phyloP scores from a whole-genome alignment of 2,113 vertebrate species.

The Lethenteron camtschaticum region DNA sequence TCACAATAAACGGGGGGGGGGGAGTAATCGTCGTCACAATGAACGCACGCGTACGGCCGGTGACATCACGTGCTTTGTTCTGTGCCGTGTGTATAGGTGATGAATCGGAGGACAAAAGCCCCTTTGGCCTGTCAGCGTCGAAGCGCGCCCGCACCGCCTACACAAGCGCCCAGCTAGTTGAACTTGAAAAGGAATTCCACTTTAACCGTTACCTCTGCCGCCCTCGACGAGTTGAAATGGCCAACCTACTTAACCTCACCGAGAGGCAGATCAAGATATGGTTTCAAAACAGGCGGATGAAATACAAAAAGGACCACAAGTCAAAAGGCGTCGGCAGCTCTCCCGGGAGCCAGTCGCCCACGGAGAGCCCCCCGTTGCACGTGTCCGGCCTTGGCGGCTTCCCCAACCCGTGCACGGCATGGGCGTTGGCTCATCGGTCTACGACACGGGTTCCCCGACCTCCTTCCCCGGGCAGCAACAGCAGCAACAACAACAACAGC shows the following conservation, averaged over 20 bases:
- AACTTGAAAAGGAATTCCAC: slow-evolving; percentile 97
- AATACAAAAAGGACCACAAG: slow-evolving; percentile 98
- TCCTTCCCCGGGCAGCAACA: neutral
- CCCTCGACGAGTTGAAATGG: slow-evolving; percentile 85
- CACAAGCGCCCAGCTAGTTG: slow-evolving; percentile 94
- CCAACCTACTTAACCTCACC: slow-evolving; percentile 83
- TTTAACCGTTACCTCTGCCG: slow-evolving; percentile 97
- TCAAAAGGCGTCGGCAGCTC: slow-evolving; percentile 84
- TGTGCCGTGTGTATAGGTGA: neutral
- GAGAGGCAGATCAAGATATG: slow-evolving; percentile 99
- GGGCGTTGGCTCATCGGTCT: neutral
- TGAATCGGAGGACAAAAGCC: slow-evolving; percentile 46
- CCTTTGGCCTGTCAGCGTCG: slow-evolving; percentile 64
- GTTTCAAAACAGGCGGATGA: slow-evolving; percentile 99
- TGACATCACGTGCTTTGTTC: no score
- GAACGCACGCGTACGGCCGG: no score
- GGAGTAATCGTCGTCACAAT: no score
- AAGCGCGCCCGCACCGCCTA: slow-evolving; percentile 93
- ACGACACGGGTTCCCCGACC: neutral
- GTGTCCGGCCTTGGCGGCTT: neutral
- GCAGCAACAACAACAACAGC: neutral
- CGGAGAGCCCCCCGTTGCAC: slow-evolving; percentile 34
- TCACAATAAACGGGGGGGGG: no score
- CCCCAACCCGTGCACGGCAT: neutral
- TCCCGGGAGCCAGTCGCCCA: slow-evolving; percentile 72